Base-by-base conservation (phyloP, 92 coral and sea anemone species). In the Zoanthus solanderi region DNA sequence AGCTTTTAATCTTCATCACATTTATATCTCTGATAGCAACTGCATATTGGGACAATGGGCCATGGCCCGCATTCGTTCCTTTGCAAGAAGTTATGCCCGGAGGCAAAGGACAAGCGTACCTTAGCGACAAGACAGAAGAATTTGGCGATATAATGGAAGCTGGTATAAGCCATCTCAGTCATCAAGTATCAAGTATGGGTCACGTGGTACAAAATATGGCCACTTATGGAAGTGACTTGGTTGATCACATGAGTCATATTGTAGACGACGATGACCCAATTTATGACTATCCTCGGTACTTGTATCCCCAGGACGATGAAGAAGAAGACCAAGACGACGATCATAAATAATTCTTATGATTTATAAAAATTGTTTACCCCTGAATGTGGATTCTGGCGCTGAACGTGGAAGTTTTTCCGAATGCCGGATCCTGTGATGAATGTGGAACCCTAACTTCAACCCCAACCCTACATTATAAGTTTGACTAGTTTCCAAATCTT, bases 131-230 rank as follows among this genome's bases (percentile, higher is more conserved):
- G 77, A 92, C 98, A 13, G 91, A 94, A 87, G 87, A 79, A 80
- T 76, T 90, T 54, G 94, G 93, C 4, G 93, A 94, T 45, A 92
- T 89, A 60, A 78, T 94, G 90, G 92, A 93, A 46, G 88, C 95
- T 23, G 94, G 88, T 78, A 94, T 94, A 68, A 44, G 83, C 9
- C 87, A 89, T 8, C 88, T 82, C 32, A 79, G 95, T n/a, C 74
- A 89, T 12, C 76, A 83, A 7, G 98, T 94, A 48, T 79, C 94
- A 37, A 86, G 75, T 44, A 72, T 94, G 56, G 98, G 98, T 23
- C 61, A 91, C 58, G 86, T 89, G 18, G 93, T 94, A 48, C 93
- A 94, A 76, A 69, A 87, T 15, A 66, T 79, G 47, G 93, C 88
- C 15, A 84, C 48, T 46, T 74, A 37, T 7, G 74, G 84, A 32